Conservation (phyloP, 2,888 invertebrate genomes). For the Polymixis flavicincta region DNA sequence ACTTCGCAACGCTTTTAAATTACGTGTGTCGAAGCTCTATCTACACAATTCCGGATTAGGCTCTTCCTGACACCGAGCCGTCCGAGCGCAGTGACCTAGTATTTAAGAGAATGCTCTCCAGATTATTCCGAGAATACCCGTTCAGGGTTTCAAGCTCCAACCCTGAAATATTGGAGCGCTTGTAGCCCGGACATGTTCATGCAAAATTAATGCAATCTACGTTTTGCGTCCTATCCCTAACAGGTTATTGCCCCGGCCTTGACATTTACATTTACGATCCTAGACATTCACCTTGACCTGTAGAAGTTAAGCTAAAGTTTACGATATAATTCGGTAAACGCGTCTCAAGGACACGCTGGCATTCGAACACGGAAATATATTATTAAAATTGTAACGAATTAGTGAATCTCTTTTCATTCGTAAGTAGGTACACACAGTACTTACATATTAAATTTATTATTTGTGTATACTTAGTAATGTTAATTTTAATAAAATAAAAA, state of each 20-base stretch:
- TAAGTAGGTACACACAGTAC: too few species aligned
- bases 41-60: too few species aligned
- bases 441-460: neutral
- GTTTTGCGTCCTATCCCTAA: neutral
- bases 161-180: too few species aligned
- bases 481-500: neutral
- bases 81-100: neutral
- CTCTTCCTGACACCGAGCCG: neutral
- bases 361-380: neutral
- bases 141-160: too few species aligned
- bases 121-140: neutral
- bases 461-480: neutral
- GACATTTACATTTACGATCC: neutral
- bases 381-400: neutral
- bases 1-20: neutral
- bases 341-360: slow-evolving; percentile 23
- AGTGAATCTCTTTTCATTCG: neutral
- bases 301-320: neutral
- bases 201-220: neutral
- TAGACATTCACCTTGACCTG: slow-evolving; percentile 21
- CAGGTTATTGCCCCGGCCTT: slow-evolving; percentile 9
- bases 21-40: neutral
- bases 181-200: neutral
- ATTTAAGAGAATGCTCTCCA: neutral
- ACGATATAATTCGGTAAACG: slow-evolving; percentile 8